A percentile compares a stretch with the other conserved stretches of the same genome.
These are phyloP conservation scores for Dicentrarchus labrax DNA, from an alignment of 2,113 vertebrate species.

Conservation along the genomic window DNA sequence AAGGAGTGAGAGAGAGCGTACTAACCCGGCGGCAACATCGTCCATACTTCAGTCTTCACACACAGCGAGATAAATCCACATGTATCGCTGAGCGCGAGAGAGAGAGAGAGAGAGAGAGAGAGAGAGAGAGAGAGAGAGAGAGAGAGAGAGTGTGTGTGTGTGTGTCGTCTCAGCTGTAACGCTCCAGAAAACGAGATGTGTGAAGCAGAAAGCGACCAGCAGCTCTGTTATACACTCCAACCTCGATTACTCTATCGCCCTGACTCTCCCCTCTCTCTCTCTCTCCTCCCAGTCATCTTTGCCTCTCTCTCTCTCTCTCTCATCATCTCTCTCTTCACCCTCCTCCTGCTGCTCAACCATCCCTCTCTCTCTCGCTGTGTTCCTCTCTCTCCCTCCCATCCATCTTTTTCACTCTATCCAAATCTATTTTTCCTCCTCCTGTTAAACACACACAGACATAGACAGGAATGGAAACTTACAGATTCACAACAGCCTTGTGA, in stretches of 20 bases:
- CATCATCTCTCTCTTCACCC: not conserved
- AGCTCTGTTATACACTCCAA: slow-evolving; percentile 56
- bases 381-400: not conserved
- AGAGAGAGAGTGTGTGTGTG: slow-evolving; percentile 10
- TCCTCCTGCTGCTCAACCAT: not conserved
- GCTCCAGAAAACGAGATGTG: slow-evolving; percentile 27
- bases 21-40: slow-evolving; percentile 74
- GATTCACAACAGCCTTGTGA: too few relatives aligned
- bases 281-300: not conserved
- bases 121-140: not conserved
- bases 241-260: slow-evolving; percentile 26
- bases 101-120: not conserved
- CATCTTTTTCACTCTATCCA: not conserved
- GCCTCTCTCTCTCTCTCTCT: not conserved
- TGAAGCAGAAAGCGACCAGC: slow-evolving; percentile 41
- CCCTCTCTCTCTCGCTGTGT: not conserved
- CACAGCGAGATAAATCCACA: slow-evolving; percentile 54
- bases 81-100: not conserved
- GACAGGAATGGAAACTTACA: too few relatives aligned
- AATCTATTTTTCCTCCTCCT: slow-evolving; percentile 15
- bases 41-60: slow-evolving; percentile 75
- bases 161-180: not conserved
- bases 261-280: not conserved
- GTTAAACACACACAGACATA: not conserved
- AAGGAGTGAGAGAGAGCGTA: slow-evolving; percentile 19